Conservation (phyloP, 2,888 invertebrate genomes). For the Erpobdella octoculata region DNA sequence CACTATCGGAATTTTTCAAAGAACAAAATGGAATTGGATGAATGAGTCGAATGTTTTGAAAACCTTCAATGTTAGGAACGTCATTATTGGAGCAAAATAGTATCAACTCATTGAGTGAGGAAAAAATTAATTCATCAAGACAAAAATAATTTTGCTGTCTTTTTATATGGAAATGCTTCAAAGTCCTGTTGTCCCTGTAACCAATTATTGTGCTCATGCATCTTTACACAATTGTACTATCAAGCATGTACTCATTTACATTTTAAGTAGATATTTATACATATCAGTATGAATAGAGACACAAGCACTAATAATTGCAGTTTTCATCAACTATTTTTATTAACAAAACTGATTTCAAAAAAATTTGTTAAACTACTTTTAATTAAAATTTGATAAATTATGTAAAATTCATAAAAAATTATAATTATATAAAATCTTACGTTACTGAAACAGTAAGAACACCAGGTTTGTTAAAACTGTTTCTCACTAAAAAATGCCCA, state of each 20-base stretch:
- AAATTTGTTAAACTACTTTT: too few species aligned
- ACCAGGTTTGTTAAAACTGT: constrained; percentile 16
- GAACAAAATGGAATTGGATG: constrained; percentile 17
- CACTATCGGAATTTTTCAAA: background rate
- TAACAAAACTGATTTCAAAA: too few species aligned
- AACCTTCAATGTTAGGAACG: constrained; percentile 32
- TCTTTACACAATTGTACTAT: too few species aligned
- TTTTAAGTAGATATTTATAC: too few species aligned
- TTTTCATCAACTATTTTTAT: too few species aligned
- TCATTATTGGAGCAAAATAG: constrained; percentile 27
- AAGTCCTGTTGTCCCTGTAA: constrained; percentile 28
- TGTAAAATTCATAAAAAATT: background rate
- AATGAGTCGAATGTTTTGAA: constrained; percentile 27
- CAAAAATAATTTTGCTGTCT: constrained; percentile 8
- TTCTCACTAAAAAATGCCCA: constrained; percentile 14
- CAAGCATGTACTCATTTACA: too few species aligned
- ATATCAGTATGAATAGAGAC: too few species aligned
- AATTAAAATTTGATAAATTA: too few species aligned
- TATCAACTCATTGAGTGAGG: constrained; percentile 23
- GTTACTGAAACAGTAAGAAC: constrained; percentile 14
- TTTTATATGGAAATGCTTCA: constrained; percentile 33
- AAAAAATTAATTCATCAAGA: constrained; percentile 28
- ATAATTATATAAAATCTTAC: background rate
- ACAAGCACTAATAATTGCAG: too few species aligned
- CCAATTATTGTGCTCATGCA: too few species aligned